Evolutionary conservation across 2,113 vertebrate genomes (phyloP).

Genomic region (Limanda limanda): DNA sequence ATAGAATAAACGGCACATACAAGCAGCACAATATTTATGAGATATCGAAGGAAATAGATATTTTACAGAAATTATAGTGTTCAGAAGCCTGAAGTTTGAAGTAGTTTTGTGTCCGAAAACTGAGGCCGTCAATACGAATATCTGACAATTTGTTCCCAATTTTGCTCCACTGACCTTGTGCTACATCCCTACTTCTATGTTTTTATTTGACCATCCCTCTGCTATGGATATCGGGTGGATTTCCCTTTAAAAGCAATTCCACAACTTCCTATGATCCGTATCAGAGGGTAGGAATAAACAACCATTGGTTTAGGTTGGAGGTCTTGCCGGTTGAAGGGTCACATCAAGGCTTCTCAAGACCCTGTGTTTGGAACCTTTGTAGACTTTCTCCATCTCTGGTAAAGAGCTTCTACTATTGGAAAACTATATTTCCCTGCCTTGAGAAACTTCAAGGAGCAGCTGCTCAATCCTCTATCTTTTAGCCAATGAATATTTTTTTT

Average conservation of each 20-base stretch:
- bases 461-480: neutral
- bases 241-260: neutral
- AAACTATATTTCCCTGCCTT: neutral
- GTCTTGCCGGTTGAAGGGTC: neutral
- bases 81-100: no score
- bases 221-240: neutral
- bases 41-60: neutral
- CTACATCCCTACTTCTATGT: no score
- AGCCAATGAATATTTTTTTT: neutral
- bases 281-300: neutral
- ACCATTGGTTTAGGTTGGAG: neutral
- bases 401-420: neutral
- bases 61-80: no score
- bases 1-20: neutral
- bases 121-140: no score
- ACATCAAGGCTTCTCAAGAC: constrained; percentile 13
- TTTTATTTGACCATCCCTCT: no score
- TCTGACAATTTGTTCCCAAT: no score
- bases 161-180: no score
- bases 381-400: constrained; percentile 13
- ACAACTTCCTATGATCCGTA: neutral
- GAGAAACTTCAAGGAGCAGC: constrained; percentile 14
- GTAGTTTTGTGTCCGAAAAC: no score
- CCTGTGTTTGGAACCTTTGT: neutral
- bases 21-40: neutral